Base-by-base conservation (phyloP, 2,797 vertebrate species). In the Nasua narica region DNA sequence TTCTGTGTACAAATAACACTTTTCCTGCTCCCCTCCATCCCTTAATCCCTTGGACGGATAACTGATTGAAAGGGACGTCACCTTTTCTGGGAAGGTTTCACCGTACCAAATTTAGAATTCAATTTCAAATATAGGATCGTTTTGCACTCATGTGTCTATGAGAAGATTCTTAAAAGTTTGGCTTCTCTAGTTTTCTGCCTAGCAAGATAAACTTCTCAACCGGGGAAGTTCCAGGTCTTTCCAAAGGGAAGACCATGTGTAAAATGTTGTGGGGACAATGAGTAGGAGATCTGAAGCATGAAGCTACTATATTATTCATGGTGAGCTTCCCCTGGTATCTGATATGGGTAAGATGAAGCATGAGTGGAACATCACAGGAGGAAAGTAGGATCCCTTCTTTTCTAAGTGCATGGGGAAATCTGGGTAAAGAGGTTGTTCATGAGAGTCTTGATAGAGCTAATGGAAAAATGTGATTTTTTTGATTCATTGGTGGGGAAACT, bases 201-300 rank as follows among this genome's bases (percentile, higher is more conserved):
- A 77, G 48, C 5, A 95, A 90, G 29, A 74, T 78, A 27, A 93
- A 23, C 16, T 97, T 77, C 58, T 94, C 58, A 86, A 35, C 10
- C 32, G n/a, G n/a, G n/a, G n/a, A n/a, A n/a, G n/a, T n/a, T n/a
- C n/a, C n/a, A n/a, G n/a, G n/a, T n/a, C n/a, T n/a, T 90, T 95
- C 35, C 81, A 78, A 78, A 78, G 21, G 12, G 48, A 90, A 95
- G 29, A 11, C 7, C 15, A 35, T 43, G 1, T 35, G 32, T 62
- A 21, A 79, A 5, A 25, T 88, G 19, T 11, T 56, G 50, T 90
- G 48, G 43, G 16, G 58, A 72, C 11, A 60, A 87, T 50, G 40
- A 90, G 15, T 37, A 62, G 9, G 46, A 58, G 25, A 54, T 69
- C 15, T 79, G 77, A 91, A 60, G 52, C 40, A 13, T 65, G 11